These are phyloP conservation scores for Mobula hypostoma DNA, from an alignment of 2,113 vertebrate genomes.

Conservation along the genomic window DNA sequence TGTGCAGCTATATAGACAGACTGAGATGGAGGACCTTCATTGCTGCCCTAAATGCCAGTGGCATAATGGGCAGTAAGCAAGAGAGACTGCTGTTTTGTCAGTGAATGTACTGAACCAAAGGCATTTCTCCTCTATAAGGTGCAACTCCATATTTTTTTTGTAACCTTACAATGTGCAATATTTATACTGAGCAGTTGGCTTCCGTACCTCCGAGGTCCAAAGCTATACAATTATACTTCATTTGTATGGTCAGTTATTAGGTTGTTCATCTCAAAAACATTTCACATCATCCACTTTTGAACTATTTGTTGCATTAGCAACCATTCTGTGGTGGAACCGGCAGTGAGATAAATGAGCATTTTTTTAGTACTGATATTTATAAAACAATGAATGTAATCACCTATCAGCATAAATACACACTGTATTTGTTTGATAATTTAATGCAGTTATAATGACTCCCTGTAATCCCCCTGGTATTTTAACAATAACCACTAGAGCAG, in stretches of 20 bases:
- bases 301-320: background rate
- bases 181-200: background rate
- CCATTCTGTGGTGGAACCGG: background rate
- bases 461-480: background rate
- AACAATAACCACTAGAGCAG: background rate
- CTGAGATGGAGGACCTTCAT: no score
- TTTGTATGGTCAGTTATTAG: background rate
- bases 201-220: background rate
- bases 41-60: no score
- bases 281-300: background rate
- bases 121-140: background rate
- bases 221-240: background rate
- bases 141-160: background rate
- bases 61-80: background rate
- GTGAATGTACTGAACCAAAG: background rate
- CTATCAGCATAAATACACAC: background rate
- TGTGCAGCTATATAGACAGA: no score
- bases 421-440: background rate
- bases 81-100: background rate
- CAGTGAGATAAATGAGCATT: background rate
- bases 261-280: background rate
- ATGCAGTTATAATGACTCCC: no score
- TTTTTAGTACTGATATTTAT: background rate
- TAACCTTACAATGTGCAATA: background rate
- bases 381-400: background rate